Evolutionary conservation across 2,113 vertebrate species (phyloP), one percentile per base, ranked within the genome.

Genomic region (Procavia capensis): DNA sequence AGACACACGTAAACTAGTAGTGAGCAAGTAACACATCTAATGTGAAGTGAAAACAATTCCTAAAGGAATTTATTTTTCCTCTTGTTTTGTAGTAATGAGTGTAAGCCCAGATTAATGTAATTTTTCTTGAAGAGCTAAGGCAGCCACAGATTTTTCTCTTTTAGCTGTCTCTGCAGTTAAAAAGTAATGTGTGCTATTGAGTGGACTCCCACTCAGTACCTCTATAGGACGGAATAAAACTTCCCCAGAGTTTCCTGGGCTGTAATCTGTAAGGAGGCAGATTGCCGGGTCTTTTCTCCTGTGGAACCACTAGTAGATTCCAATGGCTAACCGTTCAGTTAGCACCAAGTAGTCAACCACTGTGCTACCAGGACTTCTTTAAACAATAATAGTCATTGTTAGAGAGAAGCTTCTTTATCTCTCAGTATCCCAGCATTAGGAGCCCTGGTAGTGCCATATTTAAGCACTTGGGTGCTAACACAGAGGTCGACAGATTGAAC

Each of bases 1-100:
- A 95, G 57, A 64, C n/a, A 41, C n/a, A n/a, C n/a, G 31, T 39
- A 89, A 74, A 54, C 74, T 36, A 72, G 41, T 66, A 94, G 50
- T 82, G 61, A 91, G 64, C 14, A n/a, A 95, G 82, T 81, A 82
- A 41, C 79, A 75, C 70, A 57, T 95, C 39, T 47, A 57, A 90
- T 36, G 89, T 68, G 88, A 34, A 93, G 72, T 31, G 85, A 92
- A 95, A 97, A 72, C 43, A 64, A 91, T 96, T 94, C 92, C n/a
- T 93, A 36, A 81, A 91, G 88, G 34, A 93, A 68, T 6, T 83
- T 64, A 14, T 87, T 76, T 92, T 91, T 39, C 45, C 27, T 85
- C 57, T 88, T 91, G 16, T 22, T 90, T 95, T 95, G 88, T 34
- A 94, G 66, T 64, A 57, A 75, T 76, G 70, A 87, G 3, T 85